Percentiles rank a stretch among this genome's conserved stretches.
phyloP scores from a whole-genome alignment of 1,140 invertebrate species.

The Zaprionus kolodkinae region DNA sequence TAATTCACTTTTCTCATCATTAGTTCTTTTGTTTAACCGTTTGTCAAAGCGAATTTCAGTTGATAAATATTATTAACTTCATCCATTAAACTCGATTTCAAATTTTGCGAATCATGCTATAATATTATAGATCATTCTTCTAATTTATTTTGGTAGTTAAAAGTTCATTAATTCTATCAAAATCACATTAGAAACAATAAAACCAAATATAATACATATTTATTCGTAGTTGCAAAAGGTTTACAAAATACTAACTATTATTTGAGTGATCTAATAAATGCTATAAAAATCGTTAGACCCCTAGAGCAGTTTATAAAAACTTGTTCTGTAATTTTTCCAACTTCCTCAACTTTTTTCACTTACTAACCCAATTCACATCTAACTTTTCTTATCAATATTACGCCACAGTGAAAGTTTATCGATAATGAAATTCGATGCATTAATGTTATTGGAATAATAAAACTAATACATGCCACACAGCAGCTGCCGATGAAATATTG shows the following conservation, averaged over 20 bases:
- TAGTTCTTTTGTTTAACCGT: not conserved
- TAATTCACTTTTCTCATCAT: conserved; percentile 1
- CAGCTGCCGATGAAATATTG: conserved; percentile 79
- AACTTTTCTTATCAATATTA: conserved; percentile 47
- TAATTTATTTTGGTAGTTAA: conserved; percentile 35
- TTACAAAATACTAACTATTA: no score
- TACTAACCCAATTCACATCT: conserved; percentile 8
- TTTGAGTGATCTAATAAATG: no score
- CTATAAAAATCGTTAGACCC: no score
- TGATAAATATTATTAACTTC: not conserved
- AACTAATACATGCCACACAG: conserved; percentile 67
- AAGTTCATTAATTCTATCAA: conserved; percentile 26
- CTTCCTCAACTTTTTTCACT: not conserved
- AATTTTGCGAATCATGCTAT: conserved; percentile 22
- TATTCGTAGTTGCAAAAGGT: no score
- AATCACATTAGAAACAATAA: not conserved
- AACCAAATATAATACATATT: not conserved
- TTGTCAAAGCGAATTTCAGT: not conserved
- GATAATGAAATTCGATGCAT: conserved; percentile 74
- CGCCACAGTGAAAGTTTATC: conserved; percentile 58
- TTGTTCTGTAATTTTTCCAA: not conserved
- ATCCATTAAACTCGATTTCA: not conserved
- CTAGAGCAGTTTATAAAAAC: not conserved
- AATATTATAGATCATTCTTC: not conserved
- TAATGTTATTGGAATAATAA: conserved; percentile 80